These are phyloP conservation scores for Mastigias papua DNA, from an alignment of 30 jellyfish, hydroid and myxozoan species.

Conservation along the genomic window DNA sequence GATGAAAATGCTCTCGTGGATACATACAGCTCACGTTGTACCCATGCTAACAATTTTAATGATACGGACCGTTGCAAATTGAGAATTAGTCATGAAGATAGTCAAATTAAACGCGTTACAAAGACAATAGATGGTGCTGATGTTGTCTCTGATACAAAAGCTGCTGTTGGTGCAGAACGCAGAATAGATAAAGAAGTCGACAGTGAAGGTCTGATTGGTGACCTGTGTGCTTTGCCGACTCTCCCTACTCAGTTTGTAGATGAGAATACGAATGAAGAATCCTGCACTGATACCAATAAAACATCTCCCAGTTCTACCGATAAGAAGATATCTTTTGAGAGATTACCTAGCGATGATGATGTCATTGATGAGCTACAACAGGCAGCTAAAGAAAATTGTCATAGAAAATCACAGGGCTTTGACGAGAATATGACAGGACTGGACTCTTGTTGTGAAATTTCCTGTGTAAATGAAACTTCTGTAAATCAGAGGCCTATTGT, in stretches of 20 bases:
- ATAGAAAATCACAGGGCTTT: neutral
- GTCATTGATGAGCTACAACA: neutral
- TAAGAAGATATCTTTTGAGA: neutral
- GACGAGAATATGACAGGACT: too few relatives aligned
- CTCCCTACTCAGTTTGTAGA: neutral
- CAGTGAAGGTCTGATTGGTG: neutral
- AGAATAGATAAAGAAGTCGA: neutral
- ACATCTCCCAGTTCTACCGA: too few relatives aligned
- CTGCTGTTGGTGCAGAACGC: neutral
- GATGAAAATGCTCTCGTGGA: too few relatives aligned
- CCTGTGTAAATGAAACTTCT: neutral
- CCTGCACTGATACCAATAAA: too few relatives aligned
- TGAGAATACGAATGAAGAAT: neutral
- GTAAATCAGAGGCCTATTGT: neutral
- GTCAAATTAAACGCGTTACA: too few relatives aligned
- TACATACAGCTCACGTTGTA: too few relatives aligned
- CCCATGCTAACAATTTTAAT: too few relatives aligned
- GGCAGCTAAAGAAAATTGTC: neutral
- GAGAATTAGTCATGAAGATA: too few relatives aligned
- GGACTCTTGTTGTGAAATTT: too few relatives aligned
- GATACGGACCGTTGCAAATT: too few relatives aligned
- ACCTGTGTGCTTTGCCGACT: constrained; percentile 10
- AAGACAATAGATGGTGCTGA: too few relatives aligned
- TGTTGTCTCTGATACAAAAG: neutral
- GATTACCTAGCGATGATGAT: neutral